Conservation (phyloP, 2,888 invertebrate species). For the Diachrysia chrysitis region DNA sequence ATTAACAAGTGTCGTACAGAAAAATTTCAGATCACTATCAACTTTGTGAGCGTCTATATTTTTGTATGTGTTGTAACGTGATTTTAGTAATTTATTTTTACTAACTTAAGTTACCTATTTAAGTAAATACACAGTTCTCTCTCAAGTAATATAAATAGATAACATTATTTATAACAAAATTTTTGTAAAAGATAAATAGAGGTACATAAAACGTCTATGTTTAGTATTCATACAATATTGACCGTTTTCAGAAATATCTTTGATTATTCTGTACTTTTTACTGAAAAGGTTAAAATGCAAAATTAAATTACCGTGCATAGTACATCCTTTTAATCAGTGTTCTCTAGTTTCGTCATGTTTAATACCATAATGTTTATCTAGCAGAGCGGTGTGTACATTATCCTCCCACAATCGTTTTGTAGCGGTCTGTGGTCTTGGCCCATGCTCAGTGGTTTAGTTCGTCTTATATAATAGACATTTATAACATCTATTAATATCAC, state of each 20-base stretch:
- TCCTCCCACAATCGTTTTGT: conserved; percentile 30
- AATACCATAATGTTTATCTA: conserved; percentile 4
- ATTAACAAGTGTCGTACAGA: too few species aligned
- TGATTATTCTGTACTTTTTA: background rate
- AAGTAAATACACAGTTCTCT: too few species aligned
- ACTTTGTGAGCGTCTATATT: too few species aligned
- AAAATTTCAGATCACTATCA: too few species aligned
- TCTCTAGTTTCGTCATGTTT: background rate
- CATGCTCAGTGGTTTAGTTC: conserved; percentile 26
- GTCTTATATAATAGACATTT: conserved; percentile 24
- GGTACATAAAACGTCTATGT: too few species aligned
- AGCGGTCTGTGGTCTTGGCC: conserved; percentile 45
- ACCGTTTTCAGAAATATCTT: background rate
- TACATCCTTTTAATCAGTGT: conserved; percentile 1
- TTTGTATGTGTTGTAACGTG: too few species aligned
- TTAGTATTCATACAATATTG: too few species aligned
- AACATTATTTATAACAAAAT: too few species aligned
- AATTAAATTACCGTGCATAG: background rate
- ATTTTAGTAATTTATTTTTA: too few species aligned
- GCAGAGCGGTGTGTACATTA: conserved; percentile 3
- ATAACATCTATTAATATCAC: conserved; percentile 25
- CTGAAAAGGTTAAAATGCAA: background rate
- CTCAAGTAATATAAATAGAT: too few species aligned
- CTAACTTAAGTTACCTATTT: too few species aligned
- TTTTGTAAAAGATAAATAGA: too few species aligned